Evolutionary conservation across 2,113 vertebrate genomes (phyloP).

Genomic region (Cebidichthys violaceus): DNA sequence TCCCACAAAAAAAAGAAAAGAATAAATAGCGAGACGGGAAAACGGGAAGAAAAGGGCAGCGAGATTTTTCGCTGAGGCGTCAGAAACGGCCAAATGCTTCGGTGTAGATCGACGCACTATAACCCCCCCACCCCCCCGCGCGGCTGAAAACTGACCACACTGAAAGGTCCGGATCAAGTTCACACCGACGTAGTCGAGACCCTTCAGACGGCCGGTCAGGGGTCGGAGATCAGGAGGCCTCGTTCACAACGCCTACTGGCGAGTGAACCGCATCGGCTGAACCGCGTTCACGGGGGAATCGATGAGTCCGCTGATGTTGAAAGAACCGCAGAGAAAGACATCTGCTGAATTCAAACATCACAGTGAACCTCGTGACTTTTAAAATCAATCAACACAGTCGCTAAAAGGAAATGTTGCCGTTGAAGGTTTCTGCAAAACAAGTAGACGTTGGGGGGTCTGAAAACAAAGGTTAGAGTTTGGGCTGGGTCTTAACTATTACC

Average conservation of each 20-base stretch:
- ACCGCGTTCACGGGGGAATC: not conserved
- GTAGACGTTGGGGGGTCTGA: no score
- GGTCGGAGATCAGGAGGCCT: conserved; percentile 28
- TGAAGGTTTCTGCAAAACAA: no score
- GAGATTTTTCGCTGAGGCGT: not conserved
- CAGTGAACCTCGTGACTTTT: not conserved
- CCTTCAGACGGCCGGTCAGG: conserved; percentile 19
- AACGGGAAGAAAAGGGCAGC: no score
- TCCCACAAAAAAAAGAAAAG: not conserved
- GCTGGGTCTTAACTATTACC: no score
- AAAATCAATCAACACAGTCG: no score
- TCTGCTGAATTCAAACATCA: not conserved
- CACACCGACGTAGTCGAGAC: not conserved
- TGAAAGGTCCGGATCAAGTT: not conserved
- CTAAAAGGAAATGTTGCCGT: no score
- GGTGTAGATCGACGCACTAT: not conserved
- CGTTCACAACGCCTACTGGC: not conserved
- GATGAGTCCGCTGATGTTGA: not conserved
- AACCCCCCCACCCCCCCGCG: not conserved
- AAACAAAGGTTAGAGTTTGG: no score
- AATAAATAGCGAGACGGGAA: not conserved
- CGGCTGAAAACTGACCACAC: conserved; percentile 16
- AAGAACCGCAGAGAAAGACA: not conserved
- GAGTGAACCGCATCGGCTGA: conserved; percentile 3
- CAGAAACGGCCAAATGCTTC: not conserved